Evolutionary conservation across 2,797 vertebrate genomes (phyloP).

Genomic region (Halcyon chelicuti): DNA sequence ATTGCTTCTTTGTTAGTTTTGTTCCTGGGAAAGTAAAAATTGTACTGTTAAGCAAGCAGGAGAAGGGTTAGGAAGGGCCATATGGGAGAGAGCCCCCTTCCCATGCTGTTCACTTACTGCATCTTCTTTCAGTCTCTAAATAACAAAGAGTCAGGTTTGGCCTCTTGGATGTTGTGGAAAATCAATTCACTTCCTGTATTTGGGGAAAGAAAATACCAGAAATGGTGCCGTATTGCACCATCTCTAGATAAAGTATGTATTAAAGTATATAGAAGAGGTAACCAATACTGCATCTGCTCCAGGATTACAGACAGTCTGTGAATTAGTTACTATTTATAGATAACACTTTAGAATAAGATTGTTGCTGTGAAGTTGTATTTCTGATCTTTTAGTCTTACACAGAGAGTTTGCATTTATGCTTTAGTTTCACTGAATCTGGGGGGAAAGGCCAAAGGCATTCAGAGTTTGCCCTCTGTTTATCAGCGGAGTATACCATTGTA

Average conservation of each 20-base stretch:
- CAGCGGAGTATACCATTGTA: not conserved
- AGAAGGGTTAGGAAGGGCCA: not conserved
- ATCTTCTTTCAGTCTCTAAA: not conserved
- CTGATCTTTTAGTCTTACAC: not conserved
- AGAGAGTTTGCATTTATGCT: not conserved
- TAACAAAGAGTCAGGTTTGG: not conserved
- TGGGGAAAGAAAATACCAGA: not conserved
- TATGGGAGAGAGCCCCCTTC: fast-evolving
- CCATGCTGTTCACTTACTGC: not conserved
- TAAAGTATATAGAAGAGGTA: not conserved
- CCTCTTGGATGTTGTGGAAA: not conserved
- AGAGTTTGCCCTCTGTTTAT: not conserved
- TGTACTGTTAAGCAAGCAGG: not conserved
- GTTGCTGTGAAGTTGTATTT: not conserved
- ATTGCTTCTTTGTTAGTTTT: not conserved
- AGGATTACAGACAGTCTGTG: not conserved
- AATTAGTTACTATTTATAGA: not conserved
- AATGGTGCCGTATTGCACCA: not conserved
- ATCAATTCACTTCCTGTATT: not conserved
- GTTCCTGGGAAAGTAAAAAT: not conserved
- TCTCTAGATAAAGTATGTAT: not conserved
- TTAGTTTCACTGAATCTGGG: not conserved
- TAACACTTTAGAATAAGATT: not conserved
- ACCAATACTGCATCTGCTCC: not conserved
- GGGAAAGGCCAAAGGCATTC: not conserved